Percentiles rank a stretch among this genome's conserved stretches.
Evolutionary conservation across 1,140 invertebrate species (phyloP).

Genomic region (Pseudomyrmex dendroicus): DNA sequence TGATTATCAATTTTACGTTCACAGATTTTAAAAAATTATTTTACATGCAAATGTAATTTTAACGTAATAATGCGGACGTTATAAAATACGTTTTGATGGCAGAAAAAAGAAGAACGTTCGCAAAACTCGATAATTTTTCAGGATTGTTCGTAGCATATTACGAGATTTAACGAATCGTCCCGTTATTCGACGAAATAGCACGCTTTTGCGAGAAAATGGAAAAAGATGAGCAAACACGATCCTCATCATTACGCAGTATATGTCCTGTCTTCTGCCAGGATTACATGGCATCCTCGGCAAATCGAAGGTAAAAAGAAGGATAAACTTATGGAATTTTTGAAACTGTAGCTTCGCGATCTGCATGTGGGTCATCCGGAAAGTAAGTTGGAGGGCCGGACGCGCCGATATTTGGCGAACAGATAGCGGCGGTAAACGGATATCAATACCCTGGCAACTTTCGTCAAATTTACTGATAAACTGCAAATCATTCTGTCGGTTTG

Average conservation of each 20-base stretch:
- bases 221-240: neutral
- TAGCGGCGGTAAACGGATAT: slow-evolving; percentile 68
- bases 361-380: slow-evolving; percentile 52
- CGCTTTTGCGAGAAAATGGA: slow-evolving; percentile 23
- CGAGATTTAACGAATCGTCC: neutral
- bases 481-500: slow-evolving; percentile 29
- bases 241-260: slow-evolving; percentile 27
- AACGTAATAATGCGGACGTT: neutral
- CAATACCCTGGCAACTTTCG: slow-evolving; percentile 64
- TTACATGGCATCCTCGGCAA: slow-evolving; percentile 35
- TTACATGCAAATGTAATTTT: neutral
- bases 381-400: slow-evolving; percentile 35
- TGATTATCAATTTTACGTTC: too few relatives aligned
- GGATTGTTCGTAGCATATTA: slow-evolving; percentile 15
- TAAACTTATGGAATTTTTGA: slow-evolving; percentile 63
- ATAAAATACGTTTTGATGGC: neutral
- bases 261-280: slow-evolving; percentile 24
- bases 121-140: neutral
- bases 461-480: slow-evolving; percentile 72
- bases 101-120: too few relatives aligned
- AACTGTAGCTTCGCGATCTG: slow-evolving; percentile 1
- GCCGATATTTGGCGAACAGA: slow-evolving; percentile 18
- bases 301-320: slow-evolving; percentile 31
- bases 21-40: neutral
- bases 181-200: neutral